These are phyloP conservation scores for Dinothrombium tinctorium DNA, from an alignment of 1,140 invertebrate species.

Conservation along the genomic window DNA sequence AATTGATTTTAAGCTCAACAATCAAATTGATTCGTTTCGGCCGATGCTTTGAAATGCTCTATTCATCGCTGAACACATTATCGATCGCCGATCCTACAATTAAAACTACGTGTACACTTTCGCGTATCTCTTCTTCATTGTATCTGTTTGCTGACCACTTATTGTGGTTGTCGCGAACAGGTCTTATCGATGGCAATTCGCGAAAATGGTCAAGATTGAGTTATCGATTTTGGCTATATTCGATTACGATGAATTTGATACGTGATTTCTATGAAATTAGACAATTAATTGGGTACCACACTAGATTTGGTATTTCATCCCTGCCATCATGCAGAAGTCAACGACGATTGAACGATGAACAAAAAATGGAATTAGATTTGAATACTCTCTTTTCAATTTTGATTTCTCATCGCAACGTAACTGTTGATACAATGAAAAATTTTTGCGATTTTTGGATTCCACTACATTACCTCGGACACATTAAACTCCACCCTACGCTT, in stretches of 20 bases:
- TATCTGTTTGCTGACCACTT: slow-evolving; percentile 61
- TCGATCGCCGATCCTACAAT: slow-evolving; percentile 43
- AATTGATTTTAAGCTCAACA: slow-evolving; percentile 40
- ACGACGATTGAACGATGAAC: too few species aligned
- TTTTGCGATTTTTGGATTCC: too few species aligned
- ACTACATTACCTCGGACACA: too few species aligned
- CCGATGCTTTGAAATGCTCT: slow-evolving; percentile 51
- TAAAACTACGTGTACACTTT: slow-evolving; percentile 40
- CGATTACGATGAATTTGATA: slow-evolving; percentile 44
- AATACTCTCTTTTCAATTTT: too few species aligned
- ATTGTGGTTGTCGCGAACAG: slow-evolving; percentile 49
- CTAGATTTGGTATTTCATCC: too few species aligned
- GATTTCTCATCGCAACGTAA: too few species aligned
- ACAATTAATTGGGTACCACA: slow-evolving; percentile 30
- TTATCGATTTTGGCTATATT: slow-evolving; percentile 40
- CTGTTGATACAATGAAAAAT: too few species aligned
- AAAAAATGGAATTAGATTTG: too few species aligned
- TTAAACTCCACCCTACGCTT: too few species aligned
- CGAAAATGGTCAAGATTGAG: slow-evolving; percentile 43
- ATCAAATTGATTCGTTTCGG: slow-evolving; percentile 54
- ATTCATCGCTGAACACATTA: slow-evolving; percentile 38
- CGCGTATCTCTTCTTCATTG: slow-evolving; percentile 48
- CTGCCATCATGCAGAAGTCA: too few species aligned
- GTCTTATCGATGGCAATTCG: slow-evolving; percentile 39
- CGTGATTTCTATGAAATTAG: slow-evolving; percentile 55